Evolutionary conservation across 2,888 invertebrate genomes (phyloP).

Genomic region (Deroplatys truncata): DNA sequence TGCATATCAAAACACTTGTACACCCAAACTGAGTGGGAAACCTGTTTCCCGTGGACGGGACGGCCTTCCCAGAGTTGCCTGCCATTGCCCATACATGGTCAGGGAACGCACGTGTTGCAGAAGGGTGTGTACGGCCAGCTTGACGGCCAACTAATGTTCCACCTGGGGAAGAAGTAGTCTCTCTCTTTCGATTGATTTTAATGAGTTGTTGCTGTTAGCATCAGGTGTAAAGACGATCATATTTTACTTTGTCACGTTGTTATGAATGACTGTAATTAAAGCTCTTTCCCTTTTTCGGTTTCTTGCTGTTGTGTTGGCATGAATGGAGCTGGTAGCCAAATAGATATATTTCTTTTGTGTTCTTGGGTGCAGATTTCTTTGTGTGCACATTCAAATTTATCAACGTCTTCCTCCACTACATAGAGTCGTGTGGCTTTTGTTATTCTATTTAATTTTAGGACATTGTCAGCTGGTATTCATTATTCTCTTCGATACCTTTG

Average conservation of each 20-base stretch:
- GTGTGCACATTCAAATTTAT: neutral
- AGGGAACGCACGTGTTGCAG: slow-evolving; percentile 18
- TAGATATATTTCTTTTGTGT: neutral
- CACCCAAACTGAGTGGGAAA: slow-evolving; percentile 20
- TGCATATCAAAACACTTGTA: slow-evolving; percentile 23
- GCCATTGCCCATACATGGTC: slow-evolving; percentile 14
- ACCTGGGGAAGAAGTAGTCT: neutral
- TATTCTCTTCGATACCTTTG: neutral
- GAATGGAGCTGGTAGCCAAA: neutral
- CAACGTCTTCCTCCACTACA: neutral
- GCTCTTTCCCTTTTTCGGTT: neutral
- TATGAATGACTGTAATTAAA: neutral
- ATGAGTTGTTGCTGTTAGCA: neutral
- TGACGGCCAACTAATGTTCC: neutral
- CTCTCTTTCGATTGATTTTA: neutral
- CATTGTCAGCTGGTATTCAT: neutral
- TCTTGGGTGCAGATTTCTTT: neutral
- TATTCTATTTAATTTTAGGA: neutral
- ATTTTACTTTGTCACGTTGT: neutral
- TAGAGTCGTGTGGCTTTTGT: neutral
- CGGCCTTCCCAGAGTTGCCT: slow-evolving; percentile 9
- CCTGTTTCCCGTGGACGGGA: slow-evolving; percentile 6
- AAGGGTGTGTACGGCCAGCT: slow-evolving; percentile 17
- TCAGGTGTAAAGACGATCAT: neutral
- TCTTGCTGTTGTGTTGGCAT: neutral